These are phyloP conservation scores for Trachelus troglodyta DNA, from an alignment of 2,888 invertebrate genomes.

Conservation along the genomic window DNA sequence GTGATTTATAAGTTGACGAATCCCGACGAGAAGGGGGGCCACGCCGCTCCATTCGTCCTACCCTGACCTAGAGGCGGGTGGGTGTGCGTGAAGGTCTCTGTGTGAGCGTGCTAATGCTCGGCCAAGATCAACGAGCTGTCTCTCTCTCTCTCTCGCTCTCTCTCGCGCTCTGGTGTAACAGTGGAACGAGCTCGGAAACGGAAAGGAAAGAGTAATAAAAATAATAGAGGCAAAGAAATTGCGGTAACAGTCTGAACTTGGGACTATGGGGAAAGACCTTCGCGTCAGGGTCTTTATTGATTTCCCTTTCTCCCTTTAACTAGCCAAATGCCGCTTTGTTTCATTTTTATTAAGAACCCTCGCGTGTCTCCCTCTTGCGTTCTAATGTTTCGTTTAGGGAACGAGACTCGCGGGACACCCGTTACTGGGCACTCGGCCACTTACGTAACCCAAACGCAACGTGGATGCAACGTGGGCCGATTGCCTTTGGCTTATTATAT, in stretches of 20 bases:
- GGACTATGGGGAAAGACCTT: neutral
- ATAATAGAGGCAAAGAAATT: neutral
- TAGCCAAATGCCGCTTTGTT: neutral
- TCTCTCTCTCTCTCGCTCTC: no score
- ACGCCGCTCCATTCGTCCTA: slow-evolving; percentile 24
- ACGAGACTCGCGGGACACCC: neutral
- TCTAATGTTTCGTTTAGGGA: neutral
- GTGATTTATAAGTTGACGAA: slow-evolving; percentile 44
- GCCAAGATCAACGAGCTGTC: neutral
- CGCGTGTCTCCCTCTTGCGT: neutral
- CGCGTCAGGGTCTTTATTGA: neutral
- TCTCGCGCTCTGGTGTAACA: neutral
- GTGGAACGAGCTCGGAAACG: neutral
- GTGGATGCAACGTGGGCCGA: neutral
- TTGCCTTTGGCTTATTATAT: neutral
- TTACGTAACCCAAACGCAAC: neutral
- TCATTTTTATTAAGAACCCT: neutral
- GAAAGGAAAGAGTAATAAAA: neutral
- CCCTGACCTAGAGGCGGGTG: neutral
- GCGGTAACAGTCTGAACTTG: neutral
- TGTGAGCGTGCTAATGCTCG: neutral
- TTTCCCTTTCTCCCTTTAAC: neutral
- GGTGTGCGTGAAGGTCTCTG: neutral
- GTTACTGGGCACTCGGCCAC: neutral
- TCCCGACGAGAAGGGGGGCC: slow-evolving; percentile 14